Evolutionary conservation across 2,113 vertebrate genomes (phyloP), one percentile per base, ranked within the genome.

Genomic region (Caloenas nicobarica): DNA sequence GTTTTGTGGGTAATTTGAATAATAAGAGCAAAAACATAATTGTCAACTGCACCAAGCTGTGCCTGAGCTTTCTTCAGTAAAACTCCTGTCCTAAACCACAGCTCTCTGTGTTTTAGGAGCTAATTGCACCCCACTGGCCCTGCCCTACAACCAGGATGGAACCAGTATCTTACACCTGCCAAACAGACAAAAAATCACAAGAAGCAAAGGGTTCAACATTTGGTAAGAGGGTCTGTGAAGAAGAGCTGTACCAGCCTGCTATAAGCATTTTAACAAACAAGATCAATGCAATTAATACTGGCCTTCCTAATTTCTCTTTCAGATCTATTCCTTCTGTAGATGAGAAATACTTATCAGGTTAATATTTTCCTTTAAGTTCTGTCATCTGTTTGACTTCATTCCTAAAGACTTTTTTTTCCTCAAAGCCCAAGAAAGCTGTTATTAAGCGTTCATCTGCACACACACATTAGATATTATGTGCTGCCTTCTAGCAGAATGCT

Each of bases 401-500:
- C 53, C 70, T 58, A n/a, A 87, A 60, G 16, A 62, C 2, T 4
- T 13, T 53, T 44, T 46, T 42, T 78, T 44, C 29, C 29, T 29
- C 28, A 28, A 93, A 90, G 60, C 22, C 38, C 65, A 50, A 3
- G 40, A 74, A 97, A 93, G 28, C 53, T 62, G 26, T 88, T 81
- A 81, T 53, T 90, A 90, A 91, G 54, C 0, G 1, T 81, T 84
- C 73, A 65, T 88, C 48, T 0, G 23, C 93, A 91, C 83, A 92
- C 91, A 91, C 85, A 60, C 82, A 91, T 93, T 60, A 91, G 76
- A 84, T 77, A 69, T 93, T 71, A 51, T 78, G 29, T 18, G 61
- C 78, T 92, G 93, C 89, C 93, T 97, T 89, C 87, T 91, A 94
- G 83, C 83, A 95, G 69, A 97, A 96, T 86, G 73, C 72, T 93